Percentiles rank a stretch among this genome's conserved stretches.
phyloP scores from a whole-genome alignment of 2,113 vertebrate genomes.

The Vidua macroura region DNA sequence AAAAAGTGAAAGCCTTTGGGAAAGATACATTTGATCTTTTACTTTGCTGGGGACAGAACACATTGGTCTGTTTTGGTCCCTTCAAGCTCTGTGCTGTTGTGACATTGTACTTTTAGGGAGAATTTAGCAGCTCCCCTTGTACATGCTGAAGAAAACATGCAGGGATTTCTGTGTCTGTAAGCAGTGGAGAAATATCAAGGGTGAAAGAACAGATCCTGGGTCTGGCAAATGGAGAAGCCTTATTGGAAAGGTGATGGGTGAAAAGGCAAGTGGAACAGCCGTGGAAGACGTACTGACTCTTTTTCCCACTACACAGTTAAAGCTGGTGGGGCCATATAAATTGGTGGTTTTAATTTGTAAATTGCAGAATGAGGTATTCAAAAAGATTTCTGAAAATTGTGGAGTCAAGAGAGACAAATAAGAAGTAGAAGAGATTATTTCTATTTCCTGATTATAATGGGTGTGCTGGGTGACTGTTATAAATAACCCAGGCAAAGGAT shows the following conservation, averaged over 20 bases:
- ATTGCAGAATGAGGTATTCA: background rate
- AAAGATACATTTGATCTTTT: background rate
- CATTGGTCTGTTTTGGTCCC: background rate
- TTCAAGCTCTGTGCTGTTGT: background rate
- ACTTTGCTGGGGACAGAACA: background rate
- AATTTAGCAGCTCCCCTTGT: background rate
- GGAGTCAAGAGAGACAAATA: background rate
- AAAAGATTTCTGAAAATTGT: background rate
- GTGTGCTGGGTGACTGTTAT: background rate
- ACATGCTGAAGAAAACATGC: background rate
- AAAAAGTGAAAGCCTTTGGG: background rate
- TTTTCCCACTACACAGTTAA: background rate
- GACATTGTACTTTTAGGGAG: fast-evolving
- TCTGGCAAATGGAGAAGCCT: background rate
- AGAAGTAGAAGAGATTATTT: background rate
- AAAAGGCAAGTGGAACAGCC: background rate
- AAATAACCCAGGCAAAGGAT: background rate
- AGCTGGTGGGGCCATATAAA: background rate
- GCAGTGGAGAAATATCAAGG: background rate
- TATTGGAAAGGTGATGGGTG: background rate
- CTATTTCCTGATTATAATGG: background rate
- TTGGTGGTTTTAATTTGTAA: background rate
- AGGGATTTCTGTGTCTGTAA: background rate
- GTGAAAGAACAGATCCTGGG: background rate
- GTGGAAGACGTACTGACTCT: fast-evolving